Base-by-base conservation (phyloP, 2,888 invertebrate species). In the Dysmachus trigonus region DNA sequence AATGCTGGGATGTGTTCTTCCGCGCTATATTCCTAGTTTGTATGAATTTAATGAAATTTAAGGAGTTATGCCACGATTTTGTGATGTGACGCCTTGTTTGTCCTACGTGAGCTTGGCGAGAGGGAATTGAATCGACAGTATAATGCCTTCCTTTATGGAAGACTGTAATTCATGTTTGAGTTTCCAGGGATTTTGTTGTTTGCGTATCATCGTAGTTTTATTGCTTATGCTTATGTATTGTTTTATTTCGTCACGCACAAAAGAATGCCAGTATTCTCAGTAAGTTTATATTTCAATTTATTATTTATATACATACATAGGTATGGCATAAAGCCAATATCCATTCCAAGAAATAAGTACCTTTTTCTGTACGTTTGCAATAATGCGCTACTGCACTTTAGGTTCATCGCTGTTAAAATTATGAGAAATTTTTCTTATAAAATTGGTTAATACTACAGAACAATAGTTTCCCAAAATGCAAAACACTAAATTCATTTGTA, bases 1-100 rank as follows among this genome's bases (percentile, higher is more conserved):
- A 72, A 72, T 83, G 15, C 53, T 10, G 27, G 47, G 22, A 33
- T 62, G 15, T n/a, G 8, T 31, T 33, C 35, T 31, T 73, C n/a
- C 33, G 22, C 31, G 8, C 13, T 62, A 22, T 18, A 38, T 18
- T 73, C 73, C 30, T 71, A 79, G 81, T 82, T 33, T 47, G 41
- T 30, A 82, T 41, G 38, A 71, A 83, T 38, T 38, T 72, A 33
- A 51, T 72, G 83, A 72, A 71, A 22, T 83, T 83, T 83, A 62
- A 71, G 62, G 82, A 79, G 51, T 79, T 79, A 76, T 27, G 73
- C 73, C 62, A 62, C 62, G 62, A 27, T 62, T 6, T 62, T 22
- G 22, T 62, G 62, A 62, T 62, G 62, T 18, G 62, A 62, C 22
- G 62, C 62, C 27, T 62, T 62, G 62, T 62, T 62, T 62, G 22